Evolutionary conservation across 2,888 invertebrate genomes (phyloP), one percentile per base, ranked within the genome.

Genomic region (Nemurella pictetii): DNA sequence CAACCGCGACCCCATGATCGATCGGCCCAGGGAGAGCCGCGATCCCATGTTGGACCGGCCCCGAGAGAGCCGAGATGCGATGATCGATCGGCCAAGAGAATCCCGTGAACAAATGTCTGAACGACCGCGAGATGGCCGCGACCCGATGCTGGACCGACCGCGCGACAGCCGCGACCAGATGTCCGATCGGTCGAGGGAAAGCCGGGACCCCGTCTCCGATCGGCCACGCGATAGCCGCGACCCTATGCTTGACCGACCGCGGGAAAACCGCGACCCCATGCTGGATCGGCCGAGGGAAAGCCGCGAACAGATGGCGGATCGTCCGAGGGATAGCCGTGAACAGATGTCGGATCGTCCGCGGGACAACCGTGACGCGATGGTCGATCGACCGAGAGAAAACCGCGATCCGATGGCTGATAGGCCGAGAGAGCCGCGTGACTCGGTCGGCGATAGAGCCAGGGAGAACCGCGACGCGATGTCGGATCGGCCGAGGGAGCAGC

Each of bases 381-480:
- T 12, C 15, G 83, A 27, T 55, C 74, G 15, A 0, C 29, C 29
- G 7, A n/a, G 81, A 25, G 83, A 83, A n/a, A 80, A 7, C 75
- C 80, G 32, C 26, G 30, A 32, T 26, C 55, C n/a, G 80, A 28
- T 30, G 3, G 80, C 7, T 25, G 32, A 80, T 5, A n/a, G 15
- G n/a, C 78, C 82, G 32, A 77, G 85, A 72, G 86, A 85, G 0
- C 81, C 86, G 28, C 80, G 86, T 32, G 87, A 87, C 30, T n/a
- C 55, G 15, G 55, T 7, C 15, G 15, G 15, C 77, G 25, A 77
- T 27, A 27, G 84, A 87, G 87, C 85, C 86, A 88, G 83, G 89
- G 90, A 86, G 87, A 89, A 7, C 85, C 89, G 75, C 87, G 87
- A 82, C 89, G 90, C 81, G 89, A 89, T 15, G 9, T 72, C 12